These are phyloP conservation scores for Chrysopa pallens DNA, from an alignment of 1,140 invertebrate species.

Conservation along the genomic window DNA sequence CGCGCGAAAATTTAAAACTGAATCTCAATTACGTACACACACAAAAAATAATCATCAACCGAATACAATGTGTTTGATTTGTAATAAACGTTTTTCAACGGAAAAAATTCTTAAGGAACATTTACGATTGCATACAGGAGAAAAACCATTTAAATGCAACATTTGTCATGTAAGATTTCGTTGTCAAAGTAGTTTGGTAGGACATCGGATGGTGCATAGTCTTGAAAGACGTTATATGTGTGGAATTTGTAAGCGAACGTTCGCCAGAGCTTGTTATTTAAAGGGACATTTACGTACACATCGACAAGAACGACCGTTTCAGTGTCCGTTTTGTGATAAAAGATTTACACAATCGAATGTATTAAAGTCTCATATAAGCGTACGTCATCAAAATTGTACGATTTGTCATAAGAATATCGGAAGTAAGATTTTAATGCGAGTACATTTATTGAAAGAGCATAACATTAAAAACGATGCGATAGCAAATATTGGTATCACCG, in stretches of 20 bases:
- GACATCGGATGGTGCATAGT: neutral
- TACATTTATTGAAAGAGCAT: neutral
- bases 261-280: conserved; percentile 1
- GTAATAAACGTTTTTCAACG: neutral
- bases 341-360: conserved; percentile 17
- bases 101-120: neutral
- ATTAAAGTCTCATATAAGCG: conserved; percentile 12
- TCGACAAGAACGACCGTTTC: conserved; percentile 13
- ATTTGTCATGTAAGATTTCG: neutral
- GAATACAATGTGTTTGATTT: neutral
- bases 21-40: neutral
- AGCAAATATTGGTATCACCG: too few relatives aligned
- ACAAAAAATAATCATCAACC: neutral
- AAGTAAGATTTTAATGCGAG: neutral
- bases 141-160: neutral
- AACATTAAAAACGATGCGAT: neutral
- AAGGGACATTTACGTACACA: neutral
- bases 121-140: neutral
- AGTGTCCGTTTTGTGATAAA: conserved; percentile 16
- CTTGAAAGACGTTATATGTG: neutral
- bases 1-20: neutral
- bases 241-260: conserved; percentile 8
- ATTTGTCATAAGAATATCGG: conserved; percentile 4
- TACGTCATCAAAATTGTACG: conserved; percentile 15
- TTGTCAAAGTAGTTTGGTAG: neutral